Conservation (phyloP, 2,888 invertebrate species). For the Drosophila pseudotalamancana region DNA sequence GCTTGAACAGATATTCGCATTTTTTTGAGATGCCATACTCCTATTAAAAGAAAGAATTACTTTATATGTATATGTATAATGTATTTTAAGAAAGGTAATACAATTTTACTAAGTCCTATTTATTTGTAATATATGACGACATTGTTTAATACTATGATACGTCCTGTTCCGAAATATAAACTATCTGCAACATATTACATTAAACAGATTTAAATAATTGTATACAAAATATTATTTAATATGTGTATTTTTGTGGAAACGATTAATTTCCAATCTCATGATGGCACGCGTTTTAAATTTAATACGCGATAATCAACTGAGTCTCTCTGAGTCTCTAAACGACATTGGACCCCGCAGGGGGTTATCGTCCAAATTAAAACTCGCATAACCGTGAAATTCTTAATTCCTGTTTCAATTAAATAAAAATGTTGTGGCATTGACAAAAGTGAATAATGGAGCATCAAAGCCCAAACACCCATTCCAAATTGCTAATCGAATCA, state of each 20-base stretch:
- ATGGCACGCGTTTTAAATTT: slow-evolving; percentile 29
- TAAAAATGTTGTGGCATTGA: slow-evolving; percentile 5
- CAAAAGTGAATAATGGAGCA: not conserved
- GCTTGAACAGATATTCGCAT: slow-evolving; percentile 87
- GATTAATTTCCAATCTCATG: not conserved
- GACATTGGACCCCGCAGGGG: slow-evolving; percentile 18
- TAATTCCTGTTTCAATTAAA: slow-evolving; percentile 36
- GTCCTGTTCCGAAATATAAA: no score
- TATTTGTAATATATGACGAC: no score
- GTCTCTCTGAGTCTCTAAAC: slow-evolving; percentile 11
- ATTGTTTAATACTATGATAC: no score
- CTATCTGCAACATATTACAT: not conserved
- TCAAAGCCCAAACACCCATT: not conserved
- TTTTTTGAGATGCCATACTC: slow-evolving; percentile 86
- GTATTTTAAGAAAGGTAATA: no score
- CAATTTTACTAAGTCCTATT: no score
- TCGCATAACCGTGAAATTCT: slow-evolving; percentile 31
- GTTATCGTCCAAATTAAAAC: slow-evolving; percentile 34
- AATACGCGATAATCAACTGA: slow-evolving; percentile 16
- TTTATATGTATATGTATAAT: no score
- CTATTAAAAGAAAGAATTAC: slow-evolving; percentile 84
- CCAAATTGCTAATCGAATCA: not conserved
- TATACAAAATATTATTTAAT: no score
- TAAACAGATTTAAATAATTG: no score
- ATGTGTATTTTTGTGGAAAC: not conserved